These are phyloP conservation scores for Stigmatopora argus DNA, from an alignment of 2,113 vertebrate species.

Conservation along the genomic window DNA sequence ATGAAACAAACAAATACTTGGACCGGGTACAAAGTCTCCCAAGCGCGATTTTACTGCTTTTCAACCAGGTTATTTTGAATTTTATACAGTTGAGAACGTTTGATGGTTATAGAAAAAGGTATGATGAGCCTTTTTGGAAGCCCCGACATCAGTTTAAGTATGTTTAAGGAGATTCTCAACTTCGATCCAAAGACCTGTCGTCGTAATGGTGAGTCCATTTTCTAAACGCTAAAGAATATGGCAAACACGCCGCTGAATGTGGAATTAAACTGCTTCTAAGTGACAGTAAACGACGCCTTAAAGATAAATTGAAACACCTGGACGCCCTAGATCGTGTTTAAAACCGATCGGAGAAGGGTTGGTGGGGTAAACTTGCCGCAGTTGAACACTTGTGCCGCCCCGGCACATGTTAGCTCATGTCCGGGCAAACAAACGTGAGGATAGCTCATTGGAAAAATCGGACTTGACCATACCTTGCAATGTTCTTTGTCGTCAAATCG, in stretches of 20 bases:
- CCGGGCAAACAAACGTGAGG: background rate
- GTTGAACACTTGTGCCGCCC: slow-evolving; percentile 64
- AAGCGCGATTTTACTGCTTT: background rate
- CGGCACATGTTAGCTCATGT: slow-evolving; percentile 19
- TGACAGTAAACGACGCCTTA: background rate
- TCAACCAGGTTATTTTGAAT: slow-evolving; percentile 7
- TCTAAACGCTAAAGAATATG: background rate
- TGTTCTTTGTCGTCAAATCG: slow-evolving; percentile 13
- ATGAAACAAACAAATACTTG: background rate
- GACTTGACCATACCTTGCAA: slow-evolving; percentile 43
- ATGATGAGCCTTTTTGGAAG: background rate
- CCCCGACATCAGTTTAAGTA: background rate
- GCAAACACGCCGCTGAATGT: background rate
- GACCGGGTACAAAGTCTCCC: slow-evolving; percentile 10
- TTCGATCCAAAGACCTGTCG: slow-evolving; percentile 1
- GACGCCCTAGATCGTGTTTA: slow-evolving; percentile 43
- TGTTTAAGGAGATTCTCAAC: slow-evolving; percentile 5
- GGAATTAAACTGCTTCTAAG: background rate
- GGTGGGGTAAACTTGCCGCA: slow-evolving; percentile 70
- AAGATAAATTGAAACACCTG: slow-evolving; percentile 45
- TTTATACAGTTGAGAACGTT: background rate
- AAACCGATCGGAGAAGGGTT: slow-evolving; percentile 25
- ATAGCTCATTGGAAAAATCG: background rate
- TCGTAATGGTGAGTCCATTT: background rate
- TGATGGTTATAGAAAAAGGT: background rate